Base-by-base conservation (phyloP, 2,113 vertebrate species). In the Platysteira castanea region DNA sequence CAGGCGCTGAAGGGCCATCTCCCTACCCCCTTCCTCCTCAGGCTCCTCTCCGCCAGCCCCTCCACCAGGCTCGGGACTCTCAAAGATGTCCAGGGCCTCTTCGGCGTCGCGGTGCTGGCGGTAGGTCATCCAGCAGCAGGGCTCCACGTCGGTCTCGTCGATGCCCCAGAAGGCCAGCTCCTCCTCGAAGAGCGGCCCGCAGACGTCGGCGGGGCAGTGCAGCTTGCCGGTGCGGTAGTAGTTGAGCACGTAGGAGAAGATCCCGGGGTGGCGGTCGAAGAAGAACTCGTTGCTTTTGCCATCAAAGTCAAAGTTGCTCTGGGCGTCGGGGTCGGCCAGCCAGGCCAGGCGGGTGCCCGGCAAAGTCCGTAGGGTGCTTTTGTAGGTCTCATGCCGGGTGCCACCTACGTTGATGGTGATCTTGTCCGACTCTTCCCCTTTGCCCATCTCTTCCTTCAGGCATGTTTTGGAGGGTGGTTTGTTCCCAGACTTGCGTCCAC, bases 61-160 rank as follows among this genome's bases (percentile, higher is more conserved):
- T 49, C 98, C 98, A 0, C 99, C 99, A 0, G 98, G 98, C 69
- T 99, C 99, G 0, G 99, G 99, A 13, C 98, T 99, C 83, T 99
- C 99, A 5, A 99, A 99, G 89, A 98, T 99, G 60, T 99, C 99
- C 56, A 99, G 98, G 37, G 99, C 99, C 97, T 99, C 99, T 63
- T 99, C 99, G 0, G 99, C 99, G 23, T 99, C 99, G 3, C 99
- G 98, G 96, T 99, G 99, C 97, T 99, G 99, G 8, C 99, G 98
- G 95, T 99, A 99, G 57, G 98, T 99, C 99, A 99, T 99, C 99
- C 99, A 99, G 98, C 99, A 99, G 91, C 99, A 99, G 9, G 99
- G 99, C 97, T 99, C 99, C 98, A 99, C 99, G 85, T 99, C 99
- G 3, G 99, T 99, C 98, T 99, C 99, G 12, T 99, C 99, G 20